Percentiles rank a stretch among this genome's conserved stretches.
phyloP scores from a whole-genome alignment of 2,113 vertebrate genomes.

The Acinonyx jubatus region DNA sequence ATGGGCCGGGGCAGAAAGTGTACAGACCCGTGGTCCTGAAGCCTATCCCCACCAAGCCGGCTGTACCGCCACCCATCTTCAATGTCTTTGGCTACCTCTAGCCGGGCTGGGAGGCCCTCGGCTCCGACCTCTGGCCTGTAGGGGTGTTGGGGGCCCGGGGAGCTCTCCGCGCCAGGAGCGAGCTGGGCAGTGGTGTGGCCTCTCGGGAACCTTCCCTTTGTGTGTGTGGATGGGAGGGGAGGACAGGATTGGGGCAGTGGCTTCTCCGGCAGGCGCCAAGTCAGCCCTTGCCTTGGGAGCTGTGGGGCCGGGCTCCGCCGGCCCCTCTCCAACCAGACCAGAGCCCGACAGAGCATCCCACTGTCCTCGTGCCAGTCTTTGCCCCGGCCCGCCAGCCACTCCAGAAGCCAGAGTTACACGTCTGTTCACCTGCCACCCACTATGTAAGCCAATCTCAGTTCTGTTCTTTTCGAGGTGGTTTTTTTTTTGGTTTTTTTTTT shows the following conservation, averaged over 20 bases:
- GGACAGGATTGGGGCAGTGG: neutral
- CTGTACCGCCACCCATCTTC: conserved; percentile 90
- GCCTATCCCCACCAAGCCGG: conserved; percentile 96
- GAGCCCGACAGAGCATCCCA: neutral
- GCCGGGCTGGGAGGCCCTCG: neutral
- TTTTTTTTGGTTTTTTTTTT: too few relatives aligned
- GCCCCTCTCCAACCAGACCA: neutral
- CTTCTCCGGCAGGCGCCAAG: neutral
- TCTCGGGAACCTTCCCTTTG: neutral
- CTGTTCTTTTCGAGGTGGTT: conserved; percentile 9
- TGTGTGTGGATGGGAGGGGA: neutral
- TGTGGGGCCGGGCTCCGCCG: neutral
- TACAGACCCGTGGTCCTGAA: conserved; percentile 95
- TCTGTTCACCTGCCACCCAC: neutral
- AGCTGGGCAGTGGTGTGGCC: neutral
- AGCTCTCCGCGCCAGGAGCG: neutral
- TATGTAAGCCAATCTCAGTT: conserved; percentile 64
- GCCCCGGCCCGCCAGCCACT: conserved; percentile 16
- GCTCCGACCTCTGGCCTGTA: neutral
- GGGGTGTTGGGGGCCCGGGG: neutral
- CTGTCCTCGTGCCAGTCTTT: neutral
- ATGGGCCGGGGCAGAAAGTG: conserved; percentile 84
- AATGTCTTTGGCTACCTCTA: conserved; percentile 97
- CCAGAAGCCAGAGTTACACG: conserved; percentile 53
- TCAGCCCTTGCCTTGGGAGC: neutral